Percentiles rank a stretch among this genome's conserved stretches.
phyloP scores from a whole-genome alignment of 2,888 invertebrate genomes.

The Cerceris ruficornis region DNA sequence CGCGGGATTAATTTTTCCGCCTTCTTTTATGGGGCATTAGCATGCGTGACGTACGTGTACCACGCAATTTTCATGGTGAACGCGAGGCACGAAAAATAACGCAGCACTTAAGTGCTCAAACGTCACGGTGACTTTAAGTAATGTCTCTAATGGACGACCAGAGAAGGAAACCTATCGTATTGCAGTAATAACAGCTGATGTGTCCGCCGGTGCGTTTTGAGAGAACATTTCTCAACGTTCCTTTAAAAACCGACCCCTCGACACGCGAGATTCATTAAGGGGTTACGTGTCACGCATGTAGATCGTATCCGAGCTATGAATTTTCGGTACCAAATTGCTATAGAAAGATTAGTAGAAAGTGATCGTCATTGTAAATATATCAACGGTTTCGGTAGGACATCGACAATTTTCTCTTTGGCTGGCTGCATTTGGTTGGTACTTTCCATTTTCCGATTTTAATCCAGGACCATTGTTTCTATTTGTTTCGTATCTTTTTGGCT shows the following conservation, averaged over 20 bases:
- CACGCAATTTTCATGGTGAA: conserved; percentile 26
- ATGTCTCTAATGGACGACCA: conserved; percentile 42
- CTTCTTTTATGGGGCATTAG: not conserved
- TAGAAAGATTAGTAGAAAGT: not conserved
- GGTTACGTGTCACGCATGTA: not conserved
- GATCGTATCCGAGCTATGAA: not conserved
- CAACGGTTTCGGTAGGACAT: not conserved
- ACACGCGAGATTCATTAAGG: not conserved
- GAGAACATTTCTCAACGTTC: not conserved
- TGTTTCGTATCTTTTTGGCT: too few relatives aligned
- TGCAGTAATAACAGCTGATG: not conserved
- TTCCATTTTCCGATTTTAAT: not conserved
- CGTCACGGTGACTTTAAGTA: conserved; percentile 38
- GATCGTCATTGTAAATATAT: not conserved
- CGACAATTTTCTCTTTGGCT: not conserved
- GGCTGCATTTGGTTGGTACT: not conserved
- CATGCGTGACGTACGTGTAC: conserved; percentile 14
- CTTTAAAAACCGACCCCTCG: not conserved
- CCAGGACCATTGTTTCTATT: too few relatives aligned
- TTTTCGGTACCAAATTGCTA: not conserved
- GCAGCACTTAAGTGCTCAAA: conserved; percentile 37
- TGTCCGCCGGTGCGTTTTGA: not conserved
- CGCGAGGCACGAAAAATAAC: conserved; percentile 39
- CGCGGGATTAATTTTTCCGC: not conserved
- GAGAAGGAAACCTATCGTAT: conserved; percentile 5